Base-by-base conservation (phyloP, 2,113 vertebrate species). In the Salminus brasiliensis region DNA sequence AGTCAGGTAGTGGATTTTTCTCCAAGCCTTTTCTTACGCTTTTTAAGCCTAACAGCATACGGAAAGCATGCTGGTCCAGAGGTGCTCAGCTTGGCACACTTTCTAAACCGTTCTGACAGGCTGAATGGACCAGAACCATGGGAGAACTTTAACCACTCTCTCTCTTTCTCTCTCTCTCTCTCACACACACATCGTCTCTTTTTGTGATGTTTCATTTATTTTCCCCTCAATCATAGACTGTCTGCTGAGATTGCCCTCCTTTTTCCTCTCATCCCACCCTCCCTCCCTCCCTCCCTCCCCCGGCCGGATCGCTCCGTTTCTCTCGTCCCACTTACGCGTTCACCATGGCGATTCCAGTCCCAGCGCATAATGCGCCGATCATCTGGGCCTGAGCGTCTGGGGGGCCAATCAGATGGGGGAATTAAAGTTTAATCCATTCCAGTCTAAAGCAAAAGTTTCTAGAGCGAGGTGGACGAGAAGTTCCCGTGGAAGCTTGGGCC, bases 251-350 rank as follows among this genome's bases (percentile, higher is more conserved):
- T 73, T 55, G 43, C 70, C 69, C 63, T 62, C 18, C 63, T 78
- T 72, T 72, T 67, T 71, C 29, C 25, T 57, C 34, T 12, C 5
- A 43, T 55, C 63, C 43, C 43, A 36, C n/a, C 60, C 65, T 29
- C 70, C 59, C 36, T 41, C 30, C 30, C 5, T 66, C 63, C 45
- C 49, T 23, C 62, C 70, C 5, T 36, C 72, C 78, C 68, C 59
- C 78, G 30, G 57, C 23, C 62, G 69, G 60, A 62, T 49, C 47
- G 70, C 78, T 80, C 78, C 53, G 69, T 80, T 80, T 80, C 78
- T 45, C 11, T 45, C 21, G 78, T 80, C 78, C 78, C 78, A 80
- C 59, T 73, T 80, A 80, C 23, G 63, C 78, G 72, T 57, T 79
- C 45, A 43, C 70, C 70, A 67, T 80, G 72, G 32, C 78, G 34